Conservation (phyloP, 2,113 vertebrate genomes). For the Bufo bufo region DNA sequence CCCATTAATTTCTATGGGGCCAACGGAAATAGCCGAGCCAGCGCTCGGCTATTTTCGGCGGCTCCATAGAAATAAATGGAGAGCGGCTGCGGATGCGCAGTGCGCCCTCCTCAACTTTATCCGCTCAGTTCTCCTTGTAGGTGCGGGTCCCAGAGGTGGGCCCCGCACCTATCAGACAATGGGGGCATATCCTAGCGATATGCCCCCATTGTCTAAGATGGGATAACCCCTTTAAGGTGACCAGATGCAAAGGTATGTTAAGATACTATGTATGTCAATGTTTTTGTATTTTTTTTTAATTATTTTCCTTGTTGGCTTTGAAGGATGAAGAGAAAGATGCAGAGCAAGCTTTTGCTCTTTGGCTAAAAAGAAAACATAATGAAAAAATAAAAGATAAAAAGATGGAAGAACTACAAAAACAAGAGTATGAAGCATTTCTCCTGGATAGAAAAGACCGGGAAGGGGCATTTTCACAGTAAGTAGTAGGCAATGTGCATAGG, state of each 20-base stretch:
- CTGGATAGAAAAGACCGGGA: conserved; percentile 82
- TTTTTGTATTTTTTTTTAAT: not conserved
- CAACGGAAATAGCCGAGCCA: too few relatives aligned
- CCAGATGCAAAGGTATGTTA: not conserved
- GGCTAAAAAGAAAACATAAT: conserved; percentile 90
- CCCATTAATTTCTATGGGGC: too few relatives aligned
- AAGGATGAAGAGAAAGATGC: conserved; percentile 81
- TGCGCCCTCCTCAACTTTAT: too few relatives aligned
- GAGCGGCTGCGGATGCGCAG: too few relatives aligned
- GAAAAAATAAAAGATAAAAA: conserved; percentile 85
- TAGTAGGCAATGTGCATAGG: conserved; percentile 26
- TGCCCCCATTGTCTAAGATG: too few relatives aligned
- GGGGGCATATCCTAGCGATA: too few relatives aligned
- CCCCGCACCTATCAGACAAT: too few relatives aligned
- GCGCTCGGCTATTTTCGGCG: too few relatives aligned
- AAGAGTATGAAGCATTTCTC: conserved; percentile 79
- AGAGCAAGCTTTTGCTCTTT: conserved; percentile 82
- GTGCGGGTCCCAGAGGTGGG: too few relatives aligned
- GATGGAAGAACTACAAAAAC: conserved; percentile 80
- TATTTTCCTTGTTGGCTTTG: not conserved
- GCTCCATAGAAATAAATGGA: too few relatives aligned
- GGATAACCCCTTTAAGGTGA: not conserved
- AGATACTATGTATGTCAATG: not conserved
- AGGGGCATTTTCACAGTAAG: conserved; percentile 89
- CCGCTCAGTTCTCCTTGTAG: too few relatives aligned